phyloP scores from a whole-genome alignment of 2,888 invertebrate species.

The Drosophila maculinotata region DNA sequence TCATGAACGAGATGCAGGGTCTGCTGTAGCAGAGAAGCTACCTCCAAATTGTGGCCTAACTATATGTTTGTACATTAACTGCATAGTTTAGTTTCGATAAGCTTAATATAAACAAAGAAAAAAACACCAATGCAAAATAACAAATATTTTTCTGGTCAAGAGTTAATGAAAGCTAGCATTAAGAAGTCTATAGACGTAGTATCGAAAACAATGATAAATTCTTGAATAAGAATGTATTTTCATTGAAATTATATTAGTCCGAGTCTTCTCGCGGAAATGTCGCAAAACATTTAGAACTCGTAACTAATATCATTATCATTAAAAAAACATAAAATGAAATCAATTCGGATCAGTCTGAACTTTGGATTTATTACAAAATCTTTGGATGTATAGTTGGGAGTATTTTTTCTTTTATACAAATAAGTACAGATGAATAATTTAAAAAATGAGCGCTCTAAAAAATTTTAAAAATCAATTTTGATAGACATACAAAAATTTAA shows the following conservation, averaged over 20 bases:
- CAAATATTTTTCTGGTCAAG: slow-evolving; percentile 1
- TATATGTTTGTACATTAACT: slow-evolving; percentile 26
- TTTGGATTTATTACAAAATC: slow-evolving; percentile 2
- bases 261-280: neutral
- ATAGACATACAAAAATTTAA: neutral
- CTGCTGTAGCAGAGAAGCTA: slow-evolving; percentile 87
- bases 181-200: neutral
- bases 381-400: slow-evolving; percentile 7
- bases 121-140: neutral
- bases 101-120: slow-evolving; percentile 1
- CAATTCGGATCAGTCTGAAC: slow-evolving; percentile 6
- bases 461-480: too few relatives aligned
- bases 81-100: slow-evolving; percentile 28
- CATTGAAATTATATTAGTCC: neutral
- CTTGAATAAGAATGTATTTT: neutral
- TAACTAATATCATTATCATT: too few relatives aligned
- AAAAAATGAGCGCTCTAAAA: neutral
- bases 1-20: slow-evolving; percentile 99
- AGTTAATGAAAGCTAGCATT: neutral
- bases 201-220: neutral
- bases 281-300: neutral
- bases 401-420: slow-evolving; percentile 6
- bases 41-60: neutral
- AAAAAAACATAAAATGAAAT: neutral
- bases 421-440: neutral